Percentiles rank a stretch among this genome's conserved stretches.
These are phyloP conservation scores for Stenolophus ochropezus DNA, from an alignment of 2,888 invertebrate species.

Conservation along the genomic window DNA sequence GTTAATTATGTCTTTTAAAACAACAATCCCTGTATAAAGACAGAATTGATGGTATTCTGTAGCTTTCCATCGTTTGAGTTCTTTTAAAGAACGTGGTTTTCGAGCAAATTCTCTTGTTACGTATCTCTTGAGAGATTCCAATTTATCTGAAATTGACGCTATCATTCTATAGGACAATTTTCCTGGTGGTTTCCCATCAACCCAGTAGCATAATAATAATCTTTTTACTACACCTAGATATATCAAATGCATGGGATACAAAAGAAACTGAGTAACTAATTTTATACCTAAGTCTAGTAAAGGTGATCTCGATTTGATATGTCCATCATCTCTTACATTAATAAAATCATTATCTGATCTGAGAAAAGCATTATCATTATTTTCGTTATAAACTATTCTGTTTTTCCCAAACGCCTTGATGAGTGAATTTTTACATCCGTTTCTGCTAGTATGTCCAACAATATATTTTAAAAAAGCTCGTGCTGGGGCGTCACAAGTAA, in stretches of 20 bases:
- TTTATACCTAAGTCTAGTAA: too few species aligned
- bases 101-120: neutral
- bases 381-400: neutral
- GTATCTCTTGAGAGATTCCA: neutral
- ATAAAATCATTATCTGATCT: too few species aligned
- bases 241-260: neutral
- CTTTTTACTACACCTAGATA: too few species aligned
- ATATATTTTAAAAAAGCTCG: neutral
- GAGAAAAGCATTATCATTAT: too few species aligned
- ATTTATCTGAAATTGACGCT: neutral
- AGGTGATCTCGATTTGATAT: too few species aligned
- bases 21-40: neutral
- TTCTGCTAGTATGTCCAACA: neutral
- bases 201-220: too few species aligned
- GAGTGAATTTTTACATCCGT: neutral
- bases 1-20: too few species aligned
- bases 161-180: neutral
- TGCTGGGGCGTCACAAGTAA: conserved; percentile 1
- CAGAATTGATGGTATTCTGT: neutral
- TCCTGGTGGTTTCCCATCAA: conserved; percentile 1
- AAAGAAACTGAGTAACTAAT: neutral
- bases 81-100: neutral
- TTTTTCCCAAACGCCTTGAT: neutral
- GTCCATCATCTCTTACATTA: too few species aligned
- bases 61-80: neutral